These are phyloP conservation scores for Telmatochromis brichardi DNA, from an alignment of 2,113 vertebrate species.

Conservation along the genomic window DNA sequence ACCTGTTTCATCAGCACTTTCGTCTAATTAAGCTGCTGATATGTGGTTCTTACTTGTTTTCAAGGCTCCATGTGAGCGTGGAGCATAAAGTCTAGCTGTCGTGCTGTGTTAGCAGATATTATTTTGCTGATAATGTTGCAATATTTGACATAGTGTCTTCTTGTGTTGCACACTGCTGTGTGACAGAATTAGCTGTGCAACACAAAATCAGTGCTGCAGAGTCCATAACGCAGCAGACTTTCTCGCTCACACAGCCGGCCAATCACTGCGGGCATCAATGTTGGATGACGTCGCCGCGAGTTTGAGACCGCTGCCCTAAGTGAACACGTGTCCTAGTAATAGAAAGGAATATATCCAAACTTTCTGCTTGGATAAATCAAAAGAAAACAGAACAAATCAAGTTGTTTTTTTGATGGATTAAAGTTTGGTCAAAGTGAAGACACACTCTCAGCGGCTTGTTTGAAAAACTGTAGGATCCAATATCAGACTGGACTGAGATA, in stretches of 20 bases:
- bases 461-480: background rate
- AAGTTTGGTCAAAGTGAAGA: background rate
- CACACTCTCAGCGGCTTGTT: background rate
- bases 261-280: background rate
- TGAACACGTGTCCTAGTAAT: rapidly evolving
- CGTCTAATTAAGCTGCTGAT: background rate
- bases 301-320: background rate
- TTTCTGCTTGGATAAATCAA: background rate
- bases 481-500: background rate
- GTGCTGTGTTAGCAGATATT: background rate
- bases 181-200: background rate
- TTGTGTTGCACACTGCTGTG: background rate
- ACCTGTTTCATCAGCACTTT: background rate
- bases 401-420: background rate
- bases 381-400: background rate
- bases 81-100: background rate
- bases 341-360: background rate
- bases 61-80: background rate
- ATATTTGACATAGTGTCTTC: background rate
- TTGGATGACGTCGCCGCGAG: background rate
- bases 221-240: background rate
- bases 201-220: background rate
- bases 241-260: background rate
- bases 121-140: background rate
- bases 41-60: background rate